Percentiles rank a stretch among this genome's conserved stretches.
Evolutionary conservation across 2,888 invertebrate genomes (phyloP).

Genomic region (Arenicola marina): DNA sequence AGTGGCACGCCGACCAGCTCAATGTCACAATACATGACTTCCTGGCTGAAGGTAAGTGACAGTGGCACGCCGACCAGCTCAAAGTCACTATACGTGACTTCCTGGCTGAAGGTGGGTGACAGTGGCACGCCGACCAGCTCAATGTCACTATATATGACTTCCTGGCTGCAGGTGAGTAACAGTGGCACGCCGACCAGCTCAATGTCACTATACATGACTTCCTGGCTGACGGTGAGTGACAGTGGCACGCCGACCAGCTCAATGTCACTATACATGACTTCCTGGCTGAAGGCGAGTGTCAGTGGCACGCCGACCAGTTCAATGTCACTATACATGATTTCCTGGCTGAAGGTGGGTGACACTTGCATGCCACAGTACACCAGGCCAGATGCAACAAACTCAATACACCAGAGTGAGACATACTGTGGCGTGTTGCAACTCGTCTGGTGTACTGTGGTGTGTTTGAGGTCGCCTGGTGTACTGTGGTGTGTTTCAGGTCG

Average conservation of each 20-base stretch:
- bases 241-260: constrained; percentile 43
- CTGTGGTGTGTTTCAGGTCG: no score
- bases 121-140: constrained; percentile 43
- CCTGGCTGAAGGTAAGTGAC: constrained; percentile 48
- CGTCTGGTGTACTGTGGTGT: no score
- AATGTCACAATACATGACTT: constrained; percentile 45
- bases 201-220: constrained; percentile 45
- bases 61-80: constrained; percentile 43
- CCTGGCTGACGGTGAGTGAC: constrained; percentile 43
- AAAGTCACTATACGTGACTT: constrained; percentile 45
- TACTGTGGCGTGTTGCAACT: no score
- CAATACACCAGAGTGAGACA: no score
- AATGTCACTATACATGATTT: constrained; percentile 45
- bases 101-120: constrained; percentile 48
- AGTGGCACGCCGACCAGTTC: constrained; percentile 44
- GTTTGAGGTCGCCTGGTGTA: no score
- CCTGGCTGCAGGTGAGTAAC: constrained; percentile 43
- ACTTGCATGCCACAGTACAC: no score
- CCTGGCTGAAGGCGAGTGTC: constrained; percentile 49
- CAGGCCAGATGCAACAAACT: no score
- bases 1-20: constrained; percentile 43
- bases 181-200: constrained; percentile 43
- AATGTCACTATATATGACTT: constrained; percentile 45
- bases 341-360: constrained; percentile 48
- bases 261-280: constrained; percentile 45